These are phyloP conservation scores for Ctenodactylus gundi DNA, from an alignment of 2,113 vertebrate genomes.

Conservation along the genomic window DNA sequence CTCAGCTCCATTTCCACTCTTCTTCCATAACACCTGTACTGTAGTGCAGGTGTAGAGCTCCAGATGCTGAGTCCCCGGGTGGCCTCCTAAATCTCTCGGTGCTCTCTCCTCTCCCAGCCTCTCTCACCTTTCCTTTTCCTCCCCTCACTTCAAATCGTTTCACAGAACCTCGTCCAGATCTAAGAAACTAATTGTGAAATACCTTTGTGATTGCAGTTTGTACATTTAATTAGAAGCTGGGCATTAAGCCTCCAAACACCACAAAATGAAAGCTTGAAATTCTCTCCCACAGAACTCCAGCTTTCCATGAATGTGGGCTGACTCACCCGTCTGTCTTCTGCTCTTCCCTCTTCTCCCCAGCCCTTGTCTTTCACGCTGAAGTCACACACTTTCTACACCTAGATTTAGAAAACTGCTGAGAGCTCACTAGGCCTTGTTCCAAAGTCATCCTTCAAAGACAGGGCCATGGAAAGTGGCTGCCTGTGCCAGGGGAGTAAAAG, in stretches of 20 bases:
- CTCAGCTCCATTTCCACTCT: rapidly evolving
- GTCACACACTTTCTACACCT: slow-evolving; percentile 53
- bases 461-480: neutral
- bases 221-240: slow-evolving; percentile 64
- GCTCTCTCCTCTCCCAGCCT: no score
- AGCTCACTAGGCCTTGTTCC: neutral
- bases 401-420: slow-evolving; percentile 55
- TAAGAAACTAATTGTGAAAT: slow-evolving; percentile 66
- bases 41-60: neutral
- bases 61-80: neutral
- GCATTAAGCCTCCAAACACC: slow-evolving; percentile 61
- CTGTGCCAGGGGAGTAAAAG: neutral
- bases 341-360: neutral
- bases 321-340: slow-evolving; percentile 33
- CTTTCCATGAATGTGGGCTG: slow-evolving; percentile 47
- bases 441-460: neutral
- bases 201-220: slow-evolving; percentile 65
- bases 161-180: slow-evolving; percentile 54
- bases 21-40: neutral
- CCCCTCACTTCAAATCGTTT: neutral
- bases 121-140: no score
- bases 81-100: neutral
- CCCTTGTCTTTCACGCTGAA: slow-evolving; percentile 45
- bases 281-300: slow-evolving; percentile 1
- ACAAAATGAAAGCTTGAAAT: slow-evolving; percentile 63